phyloP scores from a whole-genome alignment of 2,113 vertebrate genomes.

The Pelecanoides urinatrix region DNA sequence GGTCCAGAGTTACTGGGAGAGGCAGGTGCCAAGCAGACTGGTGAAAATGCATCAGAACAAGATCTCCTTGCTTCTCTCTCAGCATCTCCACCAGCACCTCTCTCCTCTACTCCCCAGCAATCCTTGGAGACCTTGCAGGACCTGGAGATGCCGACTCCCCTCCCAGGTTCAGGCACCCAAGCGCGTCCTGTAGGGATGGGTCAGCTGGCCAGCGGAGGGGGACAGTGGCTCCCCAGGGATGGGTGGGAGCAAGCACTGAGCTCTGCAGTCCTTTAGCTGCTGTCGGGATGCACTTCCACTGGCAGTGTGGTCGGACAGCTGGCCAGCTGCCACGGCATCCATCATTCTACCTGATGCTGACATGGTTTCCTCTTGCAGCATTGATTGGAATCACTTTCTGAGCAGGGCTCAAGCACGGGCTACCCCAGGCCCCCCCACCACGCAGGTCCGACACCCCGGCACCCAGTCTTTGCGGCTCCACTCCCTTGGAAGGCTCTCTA shows the following conservation, averaged over 20 bases:
- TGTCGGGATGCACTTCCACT: rapidly evolving
- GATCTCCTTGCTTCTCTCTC: neutral
- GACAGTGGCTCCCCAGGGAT: rapidly evolving
- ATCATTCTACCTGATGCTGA: neutral
- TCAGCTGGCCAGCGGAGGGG: neutral
- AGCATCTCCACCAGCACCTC: neutral
- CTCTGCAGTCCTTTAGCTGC: neutral
- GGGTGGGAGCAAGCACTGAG: neutral
- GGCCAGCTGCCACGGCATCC: neutral
- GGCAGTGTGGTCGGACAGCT: rapidly evolving
- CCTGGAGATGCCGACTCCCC: neutral
- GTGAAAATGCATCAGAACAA: neutral
- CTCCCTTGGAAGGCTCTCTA: neutral
- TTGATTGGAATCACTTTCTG: neutral
- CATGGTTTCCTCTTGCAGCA: neutral
- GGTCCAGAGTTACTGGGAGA: neutral
- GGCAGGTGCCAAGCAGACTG: rapidly evolving
- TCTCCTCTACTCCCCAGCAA: neutral
- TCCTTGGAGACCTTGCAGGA: neutral
- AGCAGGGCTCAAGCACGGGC: neutral
- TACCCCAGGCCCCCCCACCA: neutral
- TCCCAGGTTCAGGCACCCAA: neutral
- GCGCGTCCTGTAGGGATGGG: neutral
- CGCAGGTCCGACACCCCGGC: rapidly evolving
- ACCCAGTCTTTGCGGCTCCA: neutral